Evolutionary conservation across 2,113 vertebrate species (phyloP).

Genomic region (Onychostoma macrolepis): DNA sequence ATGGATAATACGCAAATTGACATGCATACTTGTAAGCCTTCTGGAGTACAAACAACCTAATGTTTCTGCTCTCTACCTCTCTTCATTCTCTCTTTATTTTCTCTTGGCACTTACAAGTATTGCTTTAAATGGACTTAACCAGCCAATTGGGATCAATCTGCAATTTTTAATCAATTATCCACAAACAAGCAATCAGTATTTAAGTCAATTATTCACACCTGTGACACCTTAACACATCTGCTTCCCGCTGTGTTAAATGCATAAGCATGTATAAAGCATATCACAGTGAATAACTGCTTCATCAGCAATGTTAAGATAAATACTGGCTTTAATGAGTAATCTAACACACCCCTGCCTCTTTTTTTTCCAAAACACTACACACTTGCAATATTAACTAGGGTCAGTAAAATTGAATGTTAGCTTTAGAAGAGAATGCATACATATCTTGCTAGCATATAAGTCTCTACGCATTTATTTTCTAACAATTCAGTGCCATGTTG

Average conservation of each 20-base stretch:
- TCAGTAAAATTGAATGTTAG: conserved; percentile 2
- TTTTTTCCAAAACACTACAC: not conserved
- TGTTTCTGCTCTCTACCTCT: not conserved
- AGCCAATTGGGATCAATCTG: conserved; percentile 21
- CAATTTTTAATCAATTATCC: conserved; percentile 27
- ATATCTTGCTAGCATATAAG: not conserved
- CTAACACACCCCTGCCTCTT: not conserved
- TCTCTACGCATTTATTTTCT: too few species aligned
- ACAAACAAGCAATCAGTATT: conserved; percentile 24
- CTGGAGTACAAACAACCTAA: not conserved
- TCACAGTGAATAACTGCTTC: conserved; percentile 3
- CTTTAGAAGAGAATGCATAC: not conserved
- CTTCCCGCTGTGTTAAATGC: conserved; percentile 1
- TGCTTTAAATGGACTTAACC: not conserved
- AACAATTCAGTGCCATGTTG: too few species aligned
- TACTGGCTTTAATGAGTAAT: not conserved
- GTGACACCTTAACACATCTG: conserved; percentile 10
- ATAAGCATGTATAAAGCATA: not conserved
- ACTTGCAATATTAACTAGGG: not conserved
- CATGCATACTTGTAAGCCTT: conserved; percentile 1
- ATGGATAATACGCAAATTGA: not conserved
- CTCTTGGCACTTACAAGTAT: not conserved
- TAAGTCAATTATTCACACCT: conserved; percentile 33
- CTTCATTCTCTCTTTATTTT: not conserved
- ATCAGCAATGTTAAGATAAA: not conserved